These are phyloP conservation scores for Zoanthus sansibaricus DNA, from an alignment of 92 coral and sea anemone genomes.

Conservation along the genomic window DNA sequence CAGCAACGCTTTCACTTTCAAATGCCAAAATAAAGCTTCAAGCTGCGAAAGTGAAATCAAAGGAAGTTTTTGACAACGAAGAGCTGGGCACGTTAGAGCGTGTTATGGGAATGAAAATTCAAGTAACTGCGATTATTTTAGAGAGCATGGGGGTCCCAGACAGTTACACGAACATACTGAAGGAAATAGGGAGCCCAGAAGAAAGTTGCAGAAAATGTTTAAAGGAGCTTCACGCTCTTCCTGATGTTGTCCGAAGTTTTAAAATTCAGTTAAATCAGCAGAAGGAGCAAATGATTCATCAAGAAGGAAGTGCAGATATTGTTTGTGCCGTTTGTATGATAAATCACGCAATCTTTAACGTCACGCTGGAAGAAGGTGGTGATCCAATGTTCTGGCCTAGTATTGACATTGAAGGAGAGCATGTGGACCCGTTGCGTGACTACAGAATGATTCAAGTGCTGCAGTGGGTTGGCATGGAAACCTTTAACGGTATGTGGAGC, in stretches of 20 bases:
- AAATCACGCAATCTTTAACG: conserved; percentile 35
- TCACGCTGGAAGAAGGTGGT: conserved; percentile 32
- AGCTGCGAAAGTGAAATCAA: conserved; percentile 30
- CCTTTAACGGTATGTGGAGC: conserved; percentile 29
- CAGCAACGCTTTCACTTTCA: conserved; percentile 18
- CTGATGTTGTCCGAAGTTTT: conserved; percentile 13
- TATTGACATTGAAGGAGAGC: conserved; percentile 23
- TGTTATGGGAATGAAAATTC: conserved; percentile 20
- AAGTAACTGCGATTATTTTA: conserved; percentile 27
- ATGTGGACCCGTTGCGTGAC: conserved; percentile 41
- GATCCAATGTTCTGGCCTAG: conserved; percentile 44
- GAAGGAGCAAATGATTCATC: neutral
- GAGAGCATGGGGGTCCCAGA: conserved; percentile 32
- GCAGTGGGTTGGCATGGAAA: neutral
- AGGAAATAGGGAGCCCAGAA: conserved; percentile 22
- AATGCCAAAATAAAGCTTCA: conserved; percentile 22
- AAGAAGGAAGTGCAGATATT: conserved; percentile 31
- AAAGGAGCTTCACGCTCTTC: conserved; percentile 14
- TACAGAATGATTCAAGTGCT: conserved; percentile 28
- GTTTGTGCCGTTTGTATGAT: conserved; percentile 24
- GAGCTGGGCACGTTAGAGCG: neutral
- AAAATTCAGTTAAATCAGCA: conserved; percentile 16
- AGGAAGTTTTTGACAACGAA: conserved; percentile 12
- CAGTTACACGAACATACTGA: neutral
- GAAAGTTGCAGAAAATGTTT: conserved; percentile 26